A percentile compares a stretch with the other conserved stretches of the same genome.
Evolutionary conservation across 2,888 invertebrate genomes (phyloP).

Genomic region (Zygaena filipendulae): DNA sequence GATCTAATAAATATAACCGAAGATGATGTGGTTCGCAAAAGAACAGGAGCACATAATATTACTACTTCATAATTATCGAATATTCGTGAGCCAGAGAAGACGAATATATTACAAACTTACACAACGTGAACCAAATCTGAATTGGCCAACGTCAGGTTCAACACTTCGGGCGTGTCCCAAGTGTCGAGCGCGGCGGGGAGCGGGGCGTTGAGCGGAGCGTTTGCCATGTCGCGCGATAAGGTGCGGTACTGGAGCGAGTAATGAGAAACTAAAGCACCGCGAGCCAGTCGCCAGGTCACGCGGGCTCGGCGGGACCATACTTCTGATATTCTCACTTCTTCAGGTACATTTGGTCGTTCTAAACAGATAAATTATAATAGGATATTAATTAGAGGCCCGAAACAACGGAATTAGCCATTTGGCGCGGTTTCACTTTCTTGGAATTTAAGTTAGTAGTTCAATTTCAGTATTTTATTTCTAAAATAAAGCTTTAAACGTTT

Average conservation of each 20-base stretch:
- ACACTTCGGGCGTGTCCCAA: conserved; percentile 50
- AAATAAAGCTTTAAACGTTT: no score
- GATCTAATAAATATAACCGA: no score
- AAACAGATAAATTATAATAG: conserved; percentile 8
- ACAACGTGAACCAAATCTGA: conserved; percentile 54
- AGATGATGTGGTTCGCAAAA: no score
- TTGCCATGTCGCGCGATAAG: conserved; percentile 36
- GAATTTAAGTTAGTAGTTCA: no score
- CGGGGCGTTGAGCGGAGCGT: conserved; percentile 43
- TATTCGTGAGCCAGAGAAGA: no score
- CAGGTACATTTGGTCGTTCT: conserved; percentile 55
- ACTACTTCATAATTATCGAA: no score
- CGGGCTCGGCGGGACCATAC: conserved; percentile 56
- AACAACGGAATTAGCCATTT: no score
- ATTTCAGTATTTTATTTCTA: no score
- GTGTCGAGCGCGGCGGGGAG: conserved; percentile 44
- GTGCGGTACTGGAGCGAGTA: conserved; percentile 54
- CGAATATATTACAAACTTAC: no score
- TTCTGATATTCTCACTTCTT: conserved; percentile 56
- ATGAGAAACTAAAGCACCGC: conserved; percentile 52
- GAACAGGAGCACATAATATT: no score
- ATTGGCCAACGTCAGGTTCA: conserved; percentile 51
- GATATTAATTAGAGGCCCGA: conserved; percentile 9
- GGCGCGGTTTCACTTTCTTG: no score
- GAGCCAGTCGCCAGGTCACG: conserved; percentile 49